Evolutionary conservation across 2,888 invertebrate genomes (phyloP), one percentile per base, ranked within the genome.

Genomic region (Urechis unicinctus): DNA sequence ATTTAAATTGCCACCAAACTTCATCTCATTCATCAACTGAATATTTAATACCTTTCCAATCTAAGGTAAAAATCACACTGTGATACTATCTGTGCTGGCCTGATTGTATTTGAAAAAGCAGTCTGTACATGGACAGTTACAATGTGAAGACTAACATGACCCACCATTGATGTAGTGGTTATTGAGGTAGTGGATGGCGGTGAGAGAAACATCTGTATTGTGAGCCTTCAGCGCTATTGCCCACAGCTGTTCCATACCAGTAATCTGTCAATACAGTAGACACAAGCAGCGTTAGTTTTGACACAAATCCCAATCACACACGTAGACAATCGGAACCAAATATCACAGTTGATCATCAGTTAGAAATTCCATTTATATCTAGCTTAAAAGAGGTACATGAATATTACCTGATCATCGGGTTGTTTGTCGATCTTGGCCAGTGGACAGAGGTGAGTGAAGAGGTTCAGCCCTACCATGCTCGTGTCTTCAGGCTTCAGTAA

Each of bases 221-320:
- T 87, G 87, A 1, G 94, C 93, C 63, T 89, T 82, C 3, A 95
- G 81, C 0, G 94, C 94, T 59, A 95, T 92, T 77, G 89, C 89
- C 93, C 94, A 95, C 65, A 94, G 81, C 68, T 93, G 91, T 77
- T 91, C 89, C 89, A 94, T 93, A 17, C 91, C 92, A 17, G 89
- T 69, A 42, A 74, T 69, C 77, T 75, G 55, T 5, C 60, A 55
- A 42, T 3, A 50, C 50, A 50, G 5, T 29, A 45, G 13, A 6
- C 45, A 13, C 9, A 36, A n/a, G n/a, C n/a, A n/a, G n/a, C n/a
- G n/a, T n/a, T n/a, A n/a, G n/a, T n/a, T n/a, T n/a, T n/a, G n/a
- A n/a, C n/a, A n/a, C n/a, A n/a, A 22, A 45, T 45, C 9, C 45
- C 9, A 45, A 21, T 22, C 9, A 48, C 3, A 47, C 3, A 46